These are phyloP conservation scores for Oligia strigilis DNA, from an alignment of 2,888 invertebrate genomes.

Conservation along the genomic window DNA sequence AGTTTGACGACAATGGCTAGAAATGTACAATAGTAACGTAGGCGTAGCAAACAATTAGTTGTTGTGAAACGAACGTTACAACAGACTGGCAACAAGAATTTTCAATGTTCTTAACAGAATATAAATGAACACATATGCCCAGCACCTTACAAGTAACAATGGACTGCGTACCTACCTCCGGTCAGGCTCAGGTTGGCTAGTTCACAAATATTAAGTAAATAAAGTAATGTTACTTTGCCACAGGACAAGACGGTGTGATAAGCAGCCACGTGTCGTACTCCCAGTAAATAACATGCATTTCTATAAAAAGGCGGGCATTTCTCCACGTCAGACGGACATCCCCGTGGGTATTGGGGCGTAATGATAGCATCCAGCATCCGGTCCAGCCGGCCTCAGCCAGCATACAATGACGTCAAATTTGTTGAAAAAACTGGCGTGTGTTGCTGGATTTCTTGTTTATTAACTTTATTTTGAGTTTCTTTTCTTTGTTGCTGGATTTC, in stretches of 20 bases:
- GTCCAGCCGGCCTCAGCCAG: slow-evolving; percentile 2
- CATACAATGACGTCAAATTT: slow-evolving; percentile 37
- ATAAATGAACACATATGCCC: too few species aligned
- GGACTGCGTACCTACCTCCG: neutral
- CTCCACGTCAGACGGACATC: slow-evolving; percentile 50
- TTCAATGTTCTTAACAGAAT: neutral
- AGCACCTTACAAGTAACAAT: neutral
- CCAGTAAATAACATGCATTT: slow-evolving; percentile 67
- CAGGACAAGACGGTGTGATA: slow-evolving; percentile 43
- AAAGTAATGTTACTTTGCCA: neutral
- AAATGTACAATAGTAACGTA: neutral
- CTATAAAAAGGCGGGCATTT: slow-evolving; percentile 64
- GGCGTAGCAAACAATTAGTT: neutral
- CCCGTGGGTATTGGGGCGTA: slow-evolving; percentile 58
- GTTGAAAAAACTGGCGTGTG: slow-evolving; percentile 15
- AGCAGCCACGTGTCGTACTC: slow-evolving; percentile 1
- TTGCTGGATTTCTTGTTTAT: neutral
- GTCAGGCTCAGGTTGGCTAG: neutral
- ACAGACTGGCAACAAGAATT: neutral
- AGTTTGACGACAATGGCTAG: neutral
- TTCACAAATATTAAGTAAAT: neutral
- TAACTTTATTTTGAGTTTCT: neutral
- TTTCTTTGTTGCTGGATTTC: too few species aligned
- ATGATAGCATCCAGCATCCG: slow-evolving; percentile 50
- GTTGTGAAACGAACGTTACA: neutral